Conservation (phyloP, 2,797 vertebrate genomes). For the Tarsius wallacei region DNA sequence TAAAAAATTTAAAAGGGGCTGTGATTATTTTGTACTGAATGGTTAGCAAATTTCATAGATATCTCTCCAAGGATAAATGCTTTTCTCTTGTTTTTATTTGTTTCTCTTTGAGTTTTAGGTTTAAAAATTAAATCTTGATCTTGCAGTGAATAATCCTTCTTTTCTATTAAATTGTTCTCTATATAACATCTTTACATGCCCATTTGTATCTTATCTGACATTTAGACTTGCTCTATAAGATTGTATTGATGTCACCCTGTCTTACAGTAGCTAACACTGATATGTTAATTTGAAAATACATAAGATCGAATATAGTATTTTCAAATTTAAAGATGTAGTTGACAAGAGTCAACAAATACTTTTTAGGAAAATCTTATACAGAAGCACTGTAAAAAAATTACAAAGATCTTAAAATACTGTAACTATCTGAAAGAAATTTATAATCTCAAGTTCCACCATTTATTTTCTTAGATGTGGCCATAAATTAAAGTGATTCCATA, state of each 20-base stretch:
- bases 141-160: not conserved
- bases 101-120: slow-evolving; percentile 32
- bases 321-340: not conserved
- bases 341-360: not conserved
- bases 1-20: not conserved
- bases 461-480: not conserved
- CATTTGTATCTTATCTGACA: not conserved
- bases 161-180: not conserved
- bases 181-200: not conserved
- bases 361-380: not conserved
- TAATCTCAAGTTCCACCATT: not conserved
- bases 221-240: not conserved
- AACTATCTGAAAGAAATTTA: not conserved
- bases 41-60: not conserved
- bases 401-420: not conserved
- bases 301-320: not conserved
- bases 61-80: not conserved
- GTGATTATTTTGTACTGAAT: not conserved
- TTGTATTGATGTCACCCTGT: not conserved
- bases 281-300: not conserved
- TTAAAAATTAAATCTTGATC: not conserved
- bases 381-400: not conserved
- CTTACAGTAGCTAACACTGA: not conserved
- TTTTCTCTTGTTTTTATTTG: not conserved
- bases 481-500: not conserved